phyloP scores from a whole-genome alignment of 2,113 vertebrate species.

The Dipodomys ordii region DNA sequence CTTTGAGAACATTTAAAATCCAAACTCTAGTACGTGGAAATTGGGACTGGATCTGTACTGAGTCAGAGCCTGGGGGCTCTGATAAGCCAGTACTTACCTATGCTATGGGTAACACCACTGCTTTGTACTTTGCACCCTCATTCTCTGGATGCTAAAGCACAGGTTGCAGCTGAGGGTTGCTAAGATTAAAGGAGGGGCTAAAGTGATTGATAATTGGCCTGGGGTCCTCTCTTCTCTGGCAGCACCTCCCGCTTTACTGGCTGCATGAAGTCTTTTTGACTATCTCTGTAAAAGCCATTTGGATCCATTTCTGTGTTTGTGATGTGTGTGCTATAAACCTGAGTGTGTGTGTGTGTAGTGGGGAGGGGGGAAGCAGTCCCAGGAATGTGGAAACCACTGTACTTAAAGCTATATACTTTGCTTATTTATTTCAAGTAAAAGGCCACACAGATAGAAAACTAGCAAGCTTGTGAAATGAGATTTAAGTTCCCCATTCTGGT shows the following conservation, averaged over 20 bases:
- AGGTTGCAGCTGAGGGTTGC: not conserved
- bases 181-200: not conserved
- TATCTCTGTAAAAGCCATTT: constrained; percentile 68
- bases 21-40: not conserved
- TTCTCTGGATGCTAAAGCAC: not conserved
- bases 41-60: not conserved
- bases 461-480: constrained; percentile 36
- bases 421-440: constrained; percentile 59
- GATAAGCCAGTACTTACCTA: not conserved
- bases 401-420: constrained; percentile 50
- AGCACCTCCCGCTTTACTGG: not conserved
- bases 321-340: constrained; percentile 37
- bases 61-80: too few species aligned
- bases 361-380: constrained; percentile 7
- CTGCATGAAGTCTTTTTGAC: not conserved
- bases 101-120: not conserved
- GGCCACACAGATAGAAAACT: constrained; percentile 57
- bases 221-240: not conserved
- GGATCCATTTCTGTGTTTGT: constrained; percentile 23
- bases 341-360: too few species aligned
- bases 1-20: not conserved
- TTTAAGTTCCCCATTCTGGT: constrained; percentile 32
- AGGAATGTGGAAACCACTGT: constrained; percentile 45
- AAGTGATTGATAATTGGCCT: not conserved
- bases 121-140: not conserved